Evolutionary conservation across 1,140 invertebrate genomes (phyloP), one percentile per base, ranked within the genome.

Genomic region (Calliopsis andreniformis): DNA sequence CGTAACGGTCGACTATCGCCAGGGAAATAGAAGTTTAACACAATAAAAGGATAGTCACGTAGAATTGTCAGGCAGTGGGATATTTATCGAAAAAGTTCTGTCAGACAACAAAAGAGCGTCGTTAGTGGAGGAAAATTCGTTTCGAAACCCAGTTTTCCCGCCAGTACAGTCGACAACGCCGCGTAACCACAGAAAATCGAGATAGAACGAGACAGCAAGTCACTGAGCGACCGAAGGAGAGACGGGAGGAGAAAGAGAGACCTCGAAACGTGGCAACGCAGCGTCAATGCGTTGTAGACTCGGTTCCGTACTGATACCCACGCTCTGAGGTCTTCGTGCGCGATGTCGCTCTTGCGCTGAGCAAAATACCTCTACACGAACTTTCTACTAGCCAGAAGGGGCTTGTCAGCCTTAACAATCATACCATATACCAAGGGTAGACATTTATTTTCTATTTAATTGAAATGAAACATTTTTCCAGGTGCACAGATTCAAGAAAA

Each of bases 271-370:
- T 87, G 91, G 91, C 91, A 92, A 92, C 91, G 49, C 75, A 82
- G 89, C 87, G 83, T 79, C 87, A 88, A 88, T 89, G 88, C 89
- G 86, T 89, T 87, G 87, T 89, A 89, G 87, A 89, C 84, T 91
- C 89, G 89, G 91, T 92, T 92, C 91, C 91, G 91, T 92, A 89
- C 91, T 91, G 90, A 92, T 92, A 92, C 91, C 90, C 91, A 92
- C 91, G 91, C 89, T 90, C 89, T 89, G 89, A 88, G 84, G 82
- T 87, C 86, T 87, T n/a, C n/a, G n/a, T 84, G 86, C 72, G 63
- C 76, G 79, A 81, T 84, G 79, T 82, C 73, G 79, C 77, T 73
- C 64, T 80, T 82, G 81, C 55, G 62, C 77, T 43, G 78, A 80
- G 70, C 71, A 72, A 84, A 89, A 91, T 88, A 88, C 86, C 86